These are phyloP conservation scores for Drosophila suzukii DNA, from an alignment of 1,140 invertebrate genomes.

Conservation along the genomic window DNA sequence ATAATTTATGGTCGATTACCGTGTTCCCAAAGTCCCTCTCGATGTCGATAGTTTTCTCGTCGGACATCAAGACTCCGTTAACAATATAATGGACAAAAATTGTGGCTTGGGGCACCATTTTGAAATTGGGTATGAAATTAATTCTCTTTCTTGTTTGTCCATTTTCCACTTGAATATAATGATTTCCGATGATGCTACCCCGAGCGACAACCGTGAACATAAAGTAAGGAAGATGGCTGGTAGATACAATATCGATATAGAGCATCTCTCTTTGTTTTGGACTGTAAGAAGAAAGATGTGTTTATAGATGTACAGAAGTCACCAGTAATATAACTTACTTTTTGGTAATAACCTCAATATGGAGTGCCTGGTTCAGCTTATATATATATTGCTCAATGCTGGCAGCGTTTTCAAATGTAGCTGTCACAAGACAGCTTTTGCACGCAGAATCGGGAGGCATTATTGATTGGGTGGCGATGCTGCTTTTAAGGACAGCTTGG, in stretches of 20 bases:
- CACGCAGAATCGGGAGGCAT: constrained; percentile 64
- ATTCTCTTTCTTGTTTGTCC: constrained; percentile 64
- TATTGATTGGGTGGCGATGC: constrained; percentile 88
- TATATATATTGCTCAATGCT: not conserved
- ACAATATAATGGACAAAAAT: constrained; percentile 91
- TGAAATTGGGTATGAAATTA: constrained; percentile 88
- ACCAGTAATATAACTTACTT: not conserved
- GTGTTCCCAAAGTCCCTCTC: constrained; percentile 91
- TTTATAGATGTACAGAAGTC: not conserved
- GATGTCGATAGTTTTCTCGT: constrained; percentile 91
- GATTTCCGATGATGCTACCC: constrained; percentile 91
- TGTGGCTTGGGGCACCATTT: constrained; percentile 92
- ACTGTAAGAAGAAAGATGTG: constrained; percentile 44
- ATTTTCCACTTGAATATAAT: constrained; percentile 86
- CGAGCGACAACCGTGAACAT: constrained; percentile 93
- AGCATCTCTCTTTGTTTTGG: constrained; percentile 89
- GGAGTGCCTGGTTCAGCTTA: constrained; percentile 25
- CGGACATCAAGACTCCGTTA: constrained; percentile 91
- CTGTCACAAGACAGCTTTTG: constrained; percentile 32
- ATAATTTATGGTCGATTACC: constrained; percentile 86
- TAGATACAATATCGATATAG: constrained; percentile 91
- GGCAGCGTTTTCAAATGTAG: constrained; percentile 22
- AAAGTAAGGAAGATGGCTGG: constrained; percentile 90
- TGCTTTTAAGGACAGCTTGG: constrained; percentile 85
- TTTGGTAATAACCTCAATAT: constrained; percentile 45